Percentiles rank a stretch among this genome's conserved stretches.
Conservation (phyloP, 2,888 invertebrate genomes). For the Lasioglossum villosulum region DNA sequence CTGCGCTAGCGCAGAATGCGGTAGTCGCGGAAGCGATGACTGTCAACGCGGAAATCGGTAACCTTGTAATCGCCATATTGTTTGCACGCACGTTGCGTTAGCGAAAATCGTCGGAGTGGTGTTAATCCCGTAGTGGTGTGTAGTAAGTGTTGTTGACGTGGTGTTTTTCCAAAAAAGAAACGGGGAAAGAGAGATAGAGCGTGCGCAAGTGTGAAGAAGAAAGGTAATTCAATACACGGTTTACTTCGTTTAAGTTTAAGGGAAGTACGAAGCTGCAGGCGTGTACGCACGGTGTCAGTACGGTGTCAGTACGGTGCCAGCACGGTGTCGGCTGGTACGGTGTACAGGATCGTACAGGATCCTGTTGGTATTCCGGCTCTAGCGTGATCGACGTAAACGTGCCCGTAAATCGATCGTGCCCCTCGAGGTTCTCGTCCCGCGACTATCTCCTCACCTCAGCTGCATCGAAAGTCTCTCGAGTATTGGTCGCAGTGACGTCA, state of each 20-base stretch:
- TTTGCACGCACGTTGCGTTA: slow-evolving; percentile 77
- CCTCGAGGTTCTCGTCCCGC: slow-evolving; percentile 37
- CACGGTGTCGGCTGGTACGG: background rate
- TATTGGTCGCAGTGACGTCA: slow-evolving; percentile 66
- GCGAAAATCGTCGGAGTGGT: slow-evolving; percentile 53
- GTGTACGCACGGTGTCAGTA: background rate
- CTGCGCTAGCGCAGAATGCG: slow-evolving; percentile 78
- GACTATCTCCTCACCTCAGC: slow-evolving; percentile 49
- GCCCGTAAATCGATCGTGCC: slow-evolving; percentile 58
- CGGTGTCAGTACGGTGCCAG: background rate
- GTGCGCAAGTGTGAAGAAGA: slow-evolving; percentile 40
- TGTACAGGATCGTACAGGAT: background rate
- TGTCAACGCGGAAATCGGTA: slow-evolving; percentile 78
- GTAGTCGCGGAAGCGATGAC: slow-evolving; percentile 74
- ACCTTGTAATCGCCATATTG: slow-evolving; percentile 78
- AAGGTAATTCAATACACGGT: slow-evolving; percentile 61
- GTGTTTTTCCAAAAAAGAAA: slow-evolving; percentile 42
- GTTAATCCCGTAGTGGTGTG: slow-evolving; percentile 48
- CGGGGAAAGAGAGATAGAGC: background rate
- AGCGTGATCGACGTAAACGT: slow-evolving; percentile 52
- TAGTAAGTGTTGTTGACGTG: slow-evolving; percentile 41
- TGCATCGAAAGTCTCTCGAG: slow-evolving; percentile 35
- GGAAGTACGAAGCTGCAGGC: background rate
- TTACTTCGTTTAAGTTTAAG: background rate
- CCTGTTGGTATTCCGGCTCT: background rate